Evolutionary conservation across 2,113 vertebrate species (phyloP).

Genomic region (Polyodon spathula): DNA sequence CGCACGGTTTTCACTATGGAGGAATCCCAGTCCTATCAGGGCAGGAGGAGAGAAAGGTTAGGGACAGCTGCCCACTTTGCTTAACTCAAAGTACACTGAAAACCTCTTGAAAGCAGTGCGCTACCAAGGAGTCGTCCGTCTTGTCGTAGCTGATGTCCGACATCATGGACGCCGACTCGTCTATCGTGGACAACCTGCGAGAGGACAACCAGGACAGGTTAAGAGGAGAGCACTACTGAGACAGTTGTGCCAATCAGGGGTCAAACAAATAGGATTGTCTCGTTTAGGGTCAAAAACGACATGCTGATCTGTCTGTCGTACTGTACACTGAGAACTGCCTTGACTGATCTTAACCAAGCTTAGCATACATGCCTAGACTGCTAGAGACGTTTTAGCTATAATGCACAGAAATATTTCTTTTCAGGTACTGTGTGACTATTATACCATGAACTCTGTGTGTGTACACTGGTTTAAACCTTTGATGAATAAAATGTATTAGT

Average conservation of each 20-base stretch:
- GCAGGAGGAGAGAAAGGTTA: conserved; percentile 14
- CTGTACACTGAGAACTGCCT: too few species aligned
- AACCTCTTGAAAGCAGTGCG: neutral
- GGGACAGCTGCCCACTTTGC: neutral
- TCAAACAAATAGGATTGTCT: too few species aligned
- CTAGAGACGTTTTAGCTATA: too few species aligned
- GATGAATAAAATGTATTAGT: too few species aligned
- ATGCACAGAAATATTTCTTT: too few species aligned
- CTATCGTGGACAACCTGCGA: conserved; percentile 80
- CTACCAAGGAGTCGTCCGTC: conserved; percentile 91
- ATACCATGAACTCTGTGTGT: too few species aligned
- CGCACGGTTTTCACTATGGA: conserved; percentile 72
- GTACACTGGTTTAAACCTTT: too few species aligned
- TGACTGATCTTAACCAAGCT: too few species aligned
- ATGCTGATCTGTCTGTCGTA: too few species aligned
- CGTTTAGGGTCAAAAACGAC: too few species aligned
- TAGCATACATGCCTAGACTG: too few species aligned
- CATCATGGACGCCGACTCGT: conserved; percentile 89
- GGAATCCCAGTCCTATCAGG: conserved; percentile 85
- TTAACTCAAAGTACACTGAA: neutral
- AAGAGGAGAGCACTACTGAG: neutral
- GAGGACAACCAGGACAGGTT: neutral
- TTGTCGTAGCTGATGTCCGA: conserved; percentile 98
- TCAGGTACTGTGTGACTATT: too few species aligned
- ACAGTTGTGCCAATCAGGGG: neutral